Evolutionary conservation across 2,888 invertebrate genomes (phyloP).

Genomic region (Drosophila austrosaltans): DNA sequence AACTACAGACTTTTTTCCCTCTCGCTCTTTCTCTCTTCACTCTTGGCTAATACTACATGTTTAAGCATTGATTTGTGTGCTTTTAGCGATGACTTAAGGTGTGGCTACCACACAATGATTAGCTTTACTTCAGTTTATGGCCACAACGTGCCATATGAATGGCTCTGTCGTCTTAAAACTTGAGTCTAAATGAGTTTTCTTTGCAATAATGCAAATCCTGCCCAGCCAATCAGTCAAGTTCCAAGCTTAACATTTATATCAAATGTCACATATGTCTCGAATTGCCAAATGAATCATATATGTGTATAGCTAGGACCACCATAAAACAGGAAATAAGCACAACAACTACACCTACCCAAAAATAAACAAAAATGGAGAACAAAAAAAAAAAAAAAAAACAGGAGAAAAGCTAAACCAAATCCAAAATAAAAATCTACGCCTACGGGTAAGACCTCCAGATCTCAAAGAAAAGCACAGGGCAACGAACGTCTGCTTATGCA

Average conservation of each 20-base stretch:
- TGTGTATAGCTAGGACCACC: slow-evolving; percentile 56
- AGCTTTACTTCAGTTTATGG: slow-evolving; percentile 57
- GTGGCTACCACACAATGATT: slow-evolving; percentile 37
- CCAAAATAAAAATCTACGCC: slow-evolving; percentile 51
- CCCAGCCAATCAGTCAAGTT: slow-evolving; percentile 26
- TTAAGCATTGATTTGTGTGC: slow-evolving; percentile 60
- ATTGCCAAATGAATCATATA: slow-evolving; percentile 78
- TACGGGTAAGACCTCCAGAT: slow-evolving; percentile 44
- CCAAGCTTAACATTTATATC: slow-evolving; percentile 69
- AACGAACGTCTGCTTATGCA: slow-evolving; percentile 22
- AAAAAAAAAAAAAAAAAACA: slow-evolving; percentile 33
- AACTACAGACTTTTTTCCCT: not conserved
- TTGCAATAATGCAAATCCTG: slow-evolving; percentile 70
- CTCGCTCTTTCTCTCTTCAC: not conserved
- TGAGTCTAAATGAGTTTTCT: slow-evolving; percentile 1
- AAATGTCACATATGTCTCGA: slow-evolving; percentile 70
- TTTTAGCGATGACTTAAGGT: slow-evolving; percentile 43
- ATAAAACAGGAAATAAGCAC: slow-evolving; percentile 77
- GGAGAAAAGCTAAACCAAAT: not conserved
- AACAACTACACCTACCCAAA: slow-evolving; percentile 53
- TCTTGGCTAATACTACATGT: slow-evolving; percentile 23
- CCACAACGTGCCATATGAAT: slow-evolving; percentile 63
- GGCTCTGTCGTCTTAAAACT: slow-evolving; percentile 45
- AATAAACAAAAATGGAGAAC: slow-evolving; percentile 40
- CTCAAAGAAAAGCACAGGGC: slow-evolving; percentile 28